Base-by-base conservation (phyloP, 2,888 invertebrate genomes). In the Molorchus minor region DNA sequence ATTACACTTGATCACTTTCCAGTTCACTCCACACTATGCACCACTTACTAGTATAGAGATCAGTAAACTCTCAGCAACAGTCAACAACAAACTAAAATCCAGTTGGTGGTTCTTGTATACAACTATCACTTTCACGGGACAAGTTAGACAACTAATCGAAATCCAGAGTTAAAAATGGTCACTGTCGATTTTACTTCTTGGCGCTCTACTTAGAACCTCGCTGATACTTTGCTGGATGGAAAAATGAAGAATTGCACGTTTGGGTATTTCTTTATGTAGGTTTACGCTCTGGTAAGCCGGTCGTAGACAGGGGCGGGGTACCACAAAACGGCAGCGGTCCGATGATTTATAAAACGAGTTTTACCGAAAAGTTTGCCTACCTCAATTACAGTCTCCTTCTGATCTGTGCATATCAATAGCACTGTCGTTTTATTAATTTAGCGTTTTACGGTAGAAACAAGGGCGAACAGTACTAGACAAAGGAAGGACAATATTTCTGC, bases 141-240 rank as follows among this genome's bases (percentile, higher is more conserved):
- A 49, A 49, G 49, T 36, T 20, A 25, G 38, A 38, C 21, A 30
- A 2, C 3, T 35, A 47, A 38, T 49, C 38, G 49, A 49, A 49
- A 49, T 49, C 49, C 65, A 65, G 17, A 21, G 17, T 25, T 29
- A 46, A 12, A n/a, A 10, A 33, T n/a, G n/a, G n/a, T 61, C 60
- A 43, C 21, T 45, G 46, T 60, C 45, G 35, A 15, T 20, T 47
- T n/a, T 17, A 17, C 36, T 38, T n/a, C 38, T 38, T 15, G 17
- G 12, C n/a, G 38, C 25, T 29, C n/a, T n/a, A n/a, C n/a, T 15
- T 12, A 15, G 49, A 16, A 49, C 49, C 49, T 38, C 17, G 49
- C 29, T 10, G 25, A 16, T 17, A 49, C 49, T 40, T 19, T 25
- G 12, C 21, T 25, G 25, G 38, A 15, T 15, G 38, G 15, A 49